Conservation (phyloP, 2,113 vertebrate species). For the Limanda limanda region DNA sequence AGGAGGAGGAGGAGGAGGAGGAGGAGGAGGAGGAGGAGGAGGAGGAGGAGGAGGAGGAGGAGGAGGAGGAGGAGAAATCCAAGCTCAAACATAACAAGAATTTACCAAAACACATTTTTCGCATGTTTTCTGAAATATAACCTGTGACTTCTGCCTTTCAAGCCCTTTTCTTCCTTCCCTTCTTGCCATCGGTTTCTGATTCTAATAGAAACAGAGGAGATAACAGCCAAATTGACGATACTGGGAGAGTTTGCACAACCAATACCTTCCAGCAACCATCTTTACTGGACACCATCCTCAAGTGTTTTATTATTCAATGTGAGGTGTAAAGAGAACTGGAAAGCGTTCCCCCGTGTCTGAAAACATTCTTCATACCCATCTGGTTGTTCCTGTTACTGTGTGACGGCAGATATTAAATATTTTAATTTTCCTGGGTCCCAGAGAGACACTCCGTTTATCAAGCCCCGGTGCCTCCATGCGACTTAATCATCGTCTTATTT, state of each 20-base stretch:
- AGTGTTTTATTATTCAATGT: conserved; percentile 25
- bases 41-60: too few relatives aligned
- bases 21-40: too few relatives aligned
- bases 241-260: conserved; percentile 28
- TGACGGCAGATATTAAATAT: conserved; percentile 37
- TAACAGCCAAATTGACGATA: neutral
- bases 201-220: conserved; percentile 3
- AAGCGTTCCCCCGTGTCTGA: neutral
- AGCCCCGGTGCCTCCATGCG: conserved; percentile 11
- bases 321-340: conserved; percentile 2
- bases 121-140: neutral
- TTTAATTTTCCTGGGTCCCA: conserved; percentile 28
- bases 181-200: neutral
- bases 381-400: conserved; percentile 12
- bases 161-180: neutral
- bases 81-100: neutral
- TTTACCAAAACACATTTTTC: neutral
- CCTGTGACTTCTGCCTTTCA: neutral
- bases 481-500: conserved; percentile 47
- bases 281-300: conserved; percentile 22
- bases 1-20: neutral
- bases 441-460: conserved; percentile 25
- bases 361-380: conserved; percentile 6
- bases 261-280: conserved; percentile 24
- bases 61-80: neutral